These are phyloP conservation scores for Acrobasis repandana DNA, from an alignment of 2,888 invertebrate genomes.

Conservation along the genomic window DNA sequence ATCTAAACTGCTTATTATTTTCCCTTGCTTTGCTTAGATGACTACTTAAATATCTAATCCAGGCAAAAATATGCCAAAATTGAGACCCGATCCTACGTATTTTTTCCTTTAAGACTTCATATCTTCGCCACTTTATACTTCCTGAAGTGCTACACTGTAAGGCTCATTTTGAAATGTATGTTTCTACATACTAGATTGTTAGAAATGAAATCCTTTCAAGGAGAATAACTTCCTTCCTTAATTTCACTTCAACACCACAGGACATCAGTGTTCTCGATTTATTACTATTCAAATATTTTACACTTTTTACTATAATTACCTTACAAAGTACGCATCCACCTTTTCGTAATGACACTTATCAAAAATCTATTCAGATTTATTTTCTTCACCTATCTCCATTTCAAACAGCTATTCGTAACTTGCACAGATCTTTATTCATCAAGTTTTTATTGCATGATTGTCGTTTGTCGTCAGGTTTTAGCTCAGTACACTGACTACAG, in stretches of 20 bases:
- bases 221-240: neutral
- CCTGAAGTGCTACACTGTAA: too few relatives aligned
- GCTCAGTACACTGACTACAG: constrained; percentile 30
- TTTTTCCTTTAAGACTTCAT: too few relatives aligned
- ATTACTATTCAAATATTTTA: neutral
- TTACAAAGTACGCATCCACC: neutral
- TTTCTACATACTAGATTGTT: too few relatives aligned
- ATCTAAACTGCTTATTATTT: neutral
- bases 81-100: too few relatives aligned
- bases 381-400: neutral
- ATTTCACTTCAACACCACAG: neutral
- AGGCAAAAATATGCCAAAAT: too few relatives aligned
- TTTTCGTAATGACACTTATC: neutral
- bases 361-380: neutral
- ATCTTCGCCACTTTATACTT: too few relatives aligned
- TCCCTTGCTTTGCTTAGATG: neutral
- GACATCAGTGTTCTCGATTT: neutral
- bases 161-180: too few relatives aligned
- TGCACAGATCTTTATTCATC: constrained; percentile 24
- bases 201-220: too few relatives aligned
- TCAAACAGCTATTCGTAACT: constrained; percentile 10
- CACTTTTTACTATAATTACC: neutral
- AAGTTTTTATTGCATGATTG: constrained; percentile 65
- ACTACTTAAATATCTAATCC: too few relatives aligned
- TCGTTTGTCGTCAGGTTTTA: constrained; percentile 39